Percentiles rank a stretch among this genome's conserved stretches.
Conservation (phyloP, 1,140 invertebrate genomes). For the Eriosoma lanigerum region DNA sequence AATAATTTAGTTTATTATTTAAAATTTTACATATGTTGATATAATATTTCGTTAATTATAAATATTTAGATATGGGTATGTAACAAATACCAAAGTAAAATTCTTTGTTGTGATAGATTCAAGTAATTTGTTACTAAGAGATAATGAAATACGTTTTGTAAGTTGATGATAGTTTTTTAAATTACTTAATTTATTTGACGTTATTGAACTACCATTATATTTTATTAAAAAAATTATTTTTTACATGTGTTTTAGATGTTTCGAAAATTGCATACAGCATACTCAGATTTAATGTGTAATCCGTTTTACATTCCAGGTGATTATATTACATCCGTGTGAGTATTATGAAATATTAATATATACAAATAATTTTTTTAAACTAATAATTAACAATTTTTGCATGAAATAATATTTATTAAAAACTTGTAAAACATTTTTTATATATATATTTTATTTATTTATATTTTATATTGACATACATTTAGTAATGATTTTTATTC, state of each 20-base stretch:
- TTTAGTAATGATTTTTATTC: no score
- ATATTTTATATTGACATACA: no score
- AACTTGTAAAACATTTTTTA: no score
- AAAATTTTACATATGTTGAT: no score
- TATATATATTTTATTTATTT: no score
- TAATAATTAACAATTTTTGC: no score
- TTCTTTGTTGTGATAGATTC: conserved; percentile 93
- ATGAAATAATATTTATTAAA: no score
- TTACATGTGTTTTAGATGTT: conserved; percentile 70
- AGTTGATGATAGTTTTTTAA: conserved; percentile 55
- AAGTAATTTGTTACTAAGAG: conserved; percentile 79
- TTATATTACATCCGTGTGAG: conserved; percentile 77
- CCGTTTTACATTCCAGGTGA: conserved; percentile 91
- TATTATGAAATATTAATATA: conserved; percentile 51
- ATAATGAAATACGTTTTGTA: conserved; percentile 93
- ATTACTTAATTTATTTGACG: neutral
- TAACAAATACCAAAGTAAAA: conserved; percentile 96
- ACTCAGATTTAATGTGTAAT: conserved; percentile 90
- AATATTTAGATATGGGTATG: conserved; percentile 86
- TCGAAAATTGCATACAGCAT: conserved; percentile 83
- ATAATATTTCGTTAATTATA: conserved; percentile 3
- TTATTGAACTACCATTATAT: neutral
- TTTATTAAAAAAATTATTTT: neutral
- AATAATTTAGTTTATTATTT: conserved; percentile 55
- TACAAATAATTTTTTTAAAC: no score